These are phyloP conservation scores for Bombus cullumanus DNA, from an alignment of 1,140 invertebrate genomes.

Conservation along the genomic window DNA sequence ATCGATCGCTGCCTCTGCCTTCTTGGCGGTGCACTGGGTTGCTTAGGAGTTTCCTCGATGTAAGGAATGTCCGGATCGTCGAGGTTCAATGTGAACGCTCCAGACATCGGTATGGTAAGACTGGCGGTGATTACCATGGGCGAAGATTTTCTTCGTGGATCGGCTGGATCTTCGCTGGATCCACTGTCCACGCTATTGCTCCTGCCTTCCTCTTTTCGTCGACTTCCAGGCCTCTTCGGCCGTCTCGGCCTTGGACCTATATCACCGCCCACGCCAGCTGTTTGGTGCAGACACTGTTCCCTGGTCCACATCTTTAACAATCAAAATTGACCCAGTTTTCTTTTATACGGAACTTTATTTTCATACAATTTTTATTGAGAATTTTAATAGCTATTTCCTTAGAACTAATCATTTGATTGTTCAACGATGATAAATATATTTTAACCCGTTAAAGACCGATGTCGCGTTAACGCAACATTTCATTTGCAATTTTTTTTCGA, in stretches of 20 bases:
- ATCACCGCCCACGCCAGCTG: constrained; percentile 85
- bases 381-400: not conserved
- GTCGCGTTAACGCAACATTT: no score
- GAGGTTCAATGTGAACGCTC: constrained; percentile 82
- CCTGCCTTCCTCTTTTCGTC: constrained; percentile 81
- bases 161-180: constrained; percentile 80
- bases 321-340: not conserved
- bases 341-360: not conserved
- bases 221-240: constrained; percentile 76
- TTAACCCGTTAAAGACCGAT: no score
- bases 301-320: constrained; percentile 84
- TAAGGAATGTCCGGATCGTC: constrained; percentile 89
- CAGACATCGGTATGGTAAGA: constrained; percentile 88
- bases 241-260: constrained; percentile 77
- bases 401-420: no score
- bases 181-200: constrained; percentile 84
- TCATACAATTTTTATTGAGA: not conserved
- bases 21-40: constrained; percentile 75
- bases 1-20: constrained; percentile 79
- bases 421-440: no score
- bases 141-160: constrained; percentile 81
- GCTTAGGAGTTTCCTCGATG: constrained; percentile 85
- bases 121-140: constrained; percentile 90
- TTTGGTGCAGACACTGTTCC: constrained; percentile 89
- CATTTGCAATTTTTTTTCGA: no score